phyloP scores from a whole-genome alignment of 2,797 vertebrate genomes.

The Esox masquinongy region DNA sequence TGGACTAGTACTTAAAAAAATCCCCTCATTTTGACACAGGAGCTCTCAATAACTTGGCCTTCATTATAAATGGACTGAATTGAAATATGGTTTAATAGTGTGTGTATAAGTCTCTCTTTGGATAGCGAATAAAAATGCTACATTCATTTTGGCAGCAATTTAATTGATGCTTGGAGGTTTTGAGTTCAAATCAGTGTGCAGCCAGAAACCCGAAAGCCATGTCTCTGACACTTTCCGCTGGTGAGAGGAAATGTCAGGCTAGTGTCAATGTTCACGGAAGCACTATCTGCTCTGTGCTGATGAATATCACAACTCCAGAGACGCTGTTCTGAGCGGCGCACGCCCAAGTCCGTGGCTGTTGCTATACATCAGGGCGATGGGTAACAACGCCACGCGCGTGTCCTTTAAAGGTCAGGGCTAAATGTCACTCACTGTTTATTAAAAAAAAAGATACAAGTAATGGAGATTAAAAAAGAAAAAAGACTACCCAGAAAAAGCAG shows the following conservation, averaged over 20 bases:
- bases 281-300: background rate
- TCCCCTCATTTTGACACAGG: background rate
- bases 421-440: slow-evolving; percentile 6
- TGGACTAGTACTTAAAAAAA: background rate
- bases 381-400: background rate
- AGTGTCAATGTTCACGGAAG: slow-evolving; percentile 40
- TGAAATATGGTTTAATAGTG: background rate
- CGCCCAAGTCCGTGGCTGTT: background rate
- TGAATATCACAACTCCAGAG: slow-evolving; percentile 70
- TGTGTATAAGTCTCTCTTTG: background rate
- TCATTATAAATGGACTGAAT: background rate
- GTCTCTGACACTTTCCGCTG: background rate
- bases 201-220: background rate
- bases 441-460: background rate
- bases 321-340: slow-evolving; percentile 2
- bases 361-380: background rate
- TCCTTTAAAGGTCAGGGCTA: slow-evolving; percentile 9
- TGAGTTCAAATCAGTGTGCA: slow-evolving; percentile 1
- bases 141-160: too few species aligned
- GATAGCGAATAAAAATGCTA: too few species aligned
- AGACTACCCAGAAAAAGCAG: background rate
- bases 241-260: slow-evolving; percentile 65
- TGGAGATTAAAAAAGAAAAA: too few species aligned
- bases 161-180: background rate
- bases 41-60: background rate